Evolutionary conservation across 1,140 invertebrate genomes (phyloP).

Genomic region (Trachymyrmex cornetzi): DNA sequence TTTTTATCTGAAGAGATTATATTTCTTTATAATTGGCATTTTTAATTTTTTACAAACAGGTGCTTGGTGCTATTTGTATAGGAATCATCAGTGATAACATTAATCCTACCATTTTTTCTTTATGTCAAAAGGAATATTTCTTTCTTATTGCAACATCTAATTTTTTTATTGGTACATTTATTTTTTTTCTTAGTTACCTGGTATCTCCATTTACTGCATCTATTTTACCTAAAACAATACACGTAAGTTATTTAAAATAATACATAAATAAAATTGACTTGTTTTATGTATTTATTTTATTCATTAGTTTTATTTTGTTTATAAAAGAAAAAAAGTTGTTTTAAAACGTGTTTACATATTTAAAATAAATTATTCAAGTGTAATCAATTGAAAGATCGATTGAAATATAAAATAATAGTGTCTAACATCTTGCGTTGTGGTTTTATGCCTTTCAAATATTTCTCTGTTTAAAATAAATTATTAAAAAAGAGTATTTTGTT

Average conservation of each 20-base stretch:
- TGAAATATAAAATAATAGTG: no score
- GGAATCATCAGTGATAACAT: conserved; percentile 90
- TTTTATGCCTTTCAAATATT: no score
- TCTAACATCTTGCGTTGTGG: no score
- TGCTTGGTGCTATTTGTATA: conserved; percentile 91
- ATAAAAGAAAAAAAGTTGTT: conserved; percentile 8
- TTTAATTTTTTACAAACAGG: conserved; percentile 85
- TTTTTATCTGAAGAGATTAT: not conserved
- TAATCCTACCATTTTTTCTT: conserved; percentile 69
- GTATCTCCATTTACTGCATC: conserved; percentile 92
- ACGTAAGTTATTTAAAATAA: conserved; percentile 89
- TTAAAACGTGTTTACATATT: not conserved
- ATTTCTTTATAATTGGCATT: not conserved
- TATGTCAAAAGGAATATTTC: conserved; percentile 86
- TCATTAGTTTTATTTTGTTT: not conserved
- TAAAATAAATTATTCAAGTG: not conserved
- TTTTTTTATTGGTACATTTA: conserved; percentile 92
- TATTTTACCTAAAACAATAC: conserved; percentile 94
- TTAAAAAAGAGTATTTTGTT: not conserved
- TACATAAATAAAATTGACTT: not conserved
- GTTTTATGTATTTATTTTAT: not conserved
- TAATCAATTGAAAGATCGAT: no score
- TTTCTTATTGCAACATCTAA: conserved; percentile 91
- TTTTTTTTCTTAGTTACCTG: conserved; percentile 91
- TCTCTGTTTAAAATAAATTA: not conserved